Conservation (phyloP, 2,888 invertebrate genomes). For the Scelioninae gen. 2 region DNA sequence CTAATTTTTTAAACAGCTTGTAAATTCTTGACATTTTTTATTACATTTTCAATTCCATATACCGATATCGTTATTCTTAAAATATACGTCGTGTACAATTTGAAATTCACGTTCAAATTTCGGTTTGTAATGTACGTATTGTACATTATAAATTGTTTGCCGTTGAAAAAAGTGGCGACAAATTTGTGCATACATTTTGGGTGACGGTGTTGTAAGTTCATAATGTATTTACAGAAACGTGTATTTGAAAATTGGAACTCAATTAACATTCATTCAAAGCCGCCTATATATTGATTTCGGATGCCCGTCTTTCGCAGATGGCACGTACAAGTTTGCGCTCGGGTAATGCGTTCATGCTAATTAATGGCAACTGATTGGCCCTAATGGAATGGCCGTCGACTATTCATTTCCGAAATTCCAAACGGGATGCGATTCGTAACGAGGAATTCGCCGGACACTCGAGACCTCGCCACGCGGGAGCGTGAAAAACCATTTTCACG, state of each 20-base stretch:
- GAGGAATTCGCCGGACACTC: constrained; percentile 13
- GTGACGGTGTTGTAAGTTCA: too few species aligned
- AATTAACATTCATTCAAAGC: not conserved
- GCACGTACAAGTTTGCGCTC: constrained; percentile 3
- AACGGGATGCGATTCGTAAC: constrained; percentile 24
- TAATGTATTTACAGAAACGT: too few species aligned
- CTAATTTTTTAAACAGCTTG: too few species aligned
- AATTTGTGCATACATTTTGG: too few species aligned
- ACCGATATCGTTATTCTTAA: too few species aligned
- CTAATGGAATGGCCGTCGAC: constrained; percentile 42
- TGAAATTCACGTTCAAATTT: too few species aligned
- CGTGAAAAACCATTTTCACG: constrained; percentile 22
- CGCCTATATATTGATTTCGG: constrained; percentile 14
- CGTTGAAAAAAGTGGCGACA: too few species aligned
- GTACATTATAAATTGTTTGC: too few species aligned
- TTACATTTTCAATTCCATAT: too few species aligned
- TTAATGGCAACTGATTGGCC: constrained; percentile 43
- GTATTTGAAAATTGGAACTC: not conserved
- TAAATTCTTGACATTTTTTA: too few species aligned
- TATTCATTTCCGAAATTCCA: constrained; percentile 57
- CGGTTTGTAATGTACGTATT: too few species aligned
- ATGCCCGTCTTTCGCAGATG: constrained; percentile 4
- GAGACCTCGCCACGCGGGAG: not conserved
- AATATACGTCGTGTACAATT: too few species aligned
- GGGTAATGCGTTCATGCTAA: constrained; percentile 24